Evolutionary conservation across 2,888 invertebrate species (phyloP).

Genomic region (Griposia aprilina): DNA sequence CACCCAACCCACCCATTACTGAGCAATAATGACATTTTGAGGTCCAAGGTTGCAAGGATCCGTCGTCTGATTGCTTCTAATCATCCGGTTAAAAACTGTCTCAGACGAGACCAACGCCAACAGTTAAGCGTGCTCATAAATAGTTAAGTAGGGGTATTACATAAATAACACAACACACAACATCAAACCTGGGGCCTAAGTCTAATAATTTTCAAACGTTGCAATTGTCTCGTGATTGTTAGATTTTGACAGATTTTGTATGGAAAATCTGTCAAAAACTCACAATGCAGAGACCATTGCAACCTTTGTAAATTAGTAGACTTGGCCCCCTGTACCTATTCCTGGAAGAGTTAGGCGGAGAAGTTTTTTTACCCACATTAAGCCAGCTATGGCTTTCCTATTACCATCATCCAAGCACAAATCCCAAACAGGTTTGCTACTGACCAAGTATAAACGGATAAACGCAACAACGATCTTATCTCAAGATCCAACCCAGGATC

Average conservation of each 20-base stretch:
- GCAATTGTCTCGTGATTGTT: no score
- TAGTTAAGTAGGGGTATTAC: conserved; percentile 4
- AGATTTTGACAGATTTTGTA: no score
- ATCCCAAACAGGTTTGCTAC: background rate
- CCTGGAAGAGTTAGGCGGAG: background rate
- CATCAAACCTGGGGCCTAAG: background rate
- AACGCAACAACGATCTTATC: background rate
- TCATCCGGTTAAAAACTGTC: conserved; percentile 11
- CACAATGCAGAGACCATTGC: no score
- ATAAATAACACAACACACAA: background rate
- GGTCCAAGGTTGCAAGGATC: background rate
- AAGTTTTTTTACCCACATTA: background rate
- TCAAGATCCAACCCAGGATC: background rate
- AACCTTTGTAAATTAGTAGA: no score
- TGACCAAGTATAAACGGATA: background rate
- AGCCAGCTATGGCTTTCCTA: no score
- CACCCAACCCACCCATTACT: conserved; percentile 8
- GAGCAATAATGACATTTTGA: background rate
- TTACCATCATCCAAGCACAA: background rate
- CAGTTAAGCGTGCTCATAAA: background rate
- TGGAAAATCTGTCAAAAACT: no score
- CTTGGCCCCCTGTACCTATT: background rate
- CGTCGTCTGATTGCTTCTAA: background rate
- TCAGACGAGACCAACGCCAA: background rate
- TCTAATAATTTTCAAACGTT: no score